Evolutionary conservation across 2,797 vertebrate genomes (phyloP), one percentile per base, ranked within the genome.

Genomic region (Phyllotis vaccarum): DNA sequence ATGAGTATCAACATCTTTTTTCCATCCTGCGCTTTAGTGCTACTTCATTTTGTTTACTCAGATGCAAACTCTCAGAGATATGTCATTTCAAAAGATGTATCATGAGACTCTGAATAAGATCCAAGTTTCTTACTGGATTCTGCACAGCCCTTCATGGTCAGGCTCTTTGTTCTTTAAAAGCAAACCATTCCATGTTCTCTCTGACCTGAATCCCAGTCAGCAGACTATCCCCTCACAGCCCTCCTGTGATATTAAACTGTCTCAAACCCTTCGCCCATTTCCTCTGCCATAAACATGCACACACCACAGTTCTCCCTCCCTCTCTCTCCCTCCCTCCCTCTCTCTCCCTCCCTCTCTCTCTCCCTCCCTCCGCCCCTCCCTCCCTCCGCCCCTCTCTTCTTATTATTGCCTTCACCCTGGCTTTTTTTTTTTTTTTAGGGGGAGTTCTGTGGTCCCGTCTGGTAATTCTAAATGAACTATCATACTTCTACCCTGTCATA

Each of bases 1-100:
- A 91, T 34, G 66, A 97, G 58, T 74, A 46, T 52, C 66, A 88
- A 89, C 64, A 13, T 88, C 56, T 75, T 90, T 86, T 74, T 74
- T 11, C 74, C 62, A 40, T 56, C 24, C 54, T 37, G 54, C 34
- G 5, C 58, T 56, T n/a, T 29, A 0, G 21, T 62, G 21, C 76
- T n/a, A 31, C 37, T 34, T 0, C 40, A 29, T 60, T 95, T 96
- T n/a, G 66, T 43, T 52, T 4, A 49, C 3, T 40, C 37, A 79
- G 58, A 46, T 2, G 31, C 19, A 60, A 92, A 64, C 40, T 54
- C 22, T 93, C 37, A 68, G 52, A 92, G 31, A 19, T n/a, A 43
- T 5, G 1, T 5, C 62, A 6, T 54, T 91, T 56, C 64, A 76
- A 93, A 82, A 29, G 37, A 52, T 21, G 3, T 1, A 8, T 12